Conservation (phyloP, 1,140 invertebrate species). For the Zaprionus capensis region DNA sequence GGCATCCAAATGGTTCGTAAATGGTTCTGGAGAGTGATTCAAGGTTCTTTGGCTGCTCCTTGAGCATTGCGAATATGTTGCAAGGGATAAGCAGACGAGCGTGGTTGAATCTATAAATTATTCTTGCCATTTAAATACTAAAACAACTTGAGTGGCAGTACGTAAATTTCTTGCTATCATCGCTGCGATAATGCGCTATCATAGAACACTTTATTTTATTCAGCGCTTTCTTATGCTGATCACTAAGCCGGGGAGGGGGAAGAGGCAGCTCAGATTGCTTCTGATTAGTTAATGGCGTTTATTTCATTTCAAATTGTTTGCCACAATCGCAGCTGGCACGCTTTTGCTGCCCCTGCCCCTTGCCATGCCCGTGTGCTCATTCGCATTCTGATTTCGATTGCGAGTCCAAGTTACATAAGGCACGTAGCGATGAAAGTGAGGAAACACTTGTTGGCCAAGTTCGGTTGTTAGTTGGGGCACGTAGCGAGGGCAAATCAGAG, state of each 20-base stretch:
- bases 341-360: background rate
- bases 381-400: conserved; percentile 9
- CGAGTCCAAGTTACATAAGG: conserved; percentile 23
- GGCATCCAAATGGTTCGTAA: background rate
- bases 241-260: background rate
- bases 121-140: background rate
- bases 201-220: conserved; percentile 14
- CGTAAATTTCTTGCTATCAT: conserved; percentile 20
- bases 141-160: conserved; percentile 3
- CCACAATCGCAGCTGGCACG: conserved; percentile 54
- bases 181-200: conserved; percentile 19
- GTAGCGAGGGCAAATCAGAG: conserved; percentile 57
- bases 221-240: background rate
- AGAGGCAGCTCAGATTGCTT: conserved; percentile 28
- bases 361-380: background rate
- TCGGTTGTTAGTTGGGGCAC: conserved; percentile 31
- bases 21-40: background rate
- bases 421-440: conserved; percentile 31
- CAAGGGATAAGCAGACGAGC: background rate
- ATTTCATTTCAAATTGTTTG: conserved; percentile 67
- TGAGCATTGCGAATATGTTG: background rate
- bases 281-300: conserved; percentile 78
- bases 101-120: background rate
- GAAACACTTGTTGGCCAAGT: conserved; percentile 49
- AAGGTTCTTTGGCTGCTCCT: background rate